These are phyloP conservation scores for Zophobas morio DNA, from an alignment of 1,140 invertebrate genomes.

Conservation along the genomic window DNA sequence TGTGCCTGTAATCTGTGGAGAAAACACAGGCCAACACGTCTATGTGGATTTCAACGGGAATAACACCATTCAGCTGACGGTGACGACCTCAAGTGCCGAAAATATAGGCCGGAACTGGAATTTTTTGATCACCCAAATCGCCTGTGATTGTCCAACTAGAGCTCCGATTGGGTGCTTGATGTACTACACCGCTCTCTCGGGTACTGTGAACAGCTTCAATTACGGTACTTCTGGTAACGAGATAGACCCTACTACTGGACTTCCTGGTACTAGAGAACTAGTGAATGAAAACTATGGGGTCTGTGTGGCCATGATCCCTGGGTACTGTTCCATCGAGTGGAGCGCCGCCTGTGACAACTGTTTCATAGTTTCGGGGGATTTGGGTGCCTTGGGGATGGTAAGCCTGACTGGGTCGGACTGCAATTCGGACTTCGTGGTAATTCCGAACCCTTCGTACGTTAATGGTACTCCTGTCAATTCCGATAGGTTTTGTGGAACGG, in stretches of 20 bases:
- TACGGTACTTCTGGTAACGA: conserved; percentile 71
- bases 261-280: conserved; percentile 78
- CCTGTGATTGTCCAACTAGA: conserved; percentile 76
- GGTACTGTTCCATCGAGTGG: conserved; percentile 79
- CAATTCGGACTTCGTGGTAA: conserved; percentile 80
- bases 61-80: conserved; percentile 77
- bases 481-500: conserved; percentile 83
- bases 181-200: conserved; percentile 78
- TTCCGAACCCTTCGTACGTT: conserved; percentile 76
- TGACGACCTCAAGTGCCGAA: conserved; percentile 72
- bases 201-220: conserved; percentile 83
- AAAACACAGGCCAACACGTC: conserved; percentile 86
- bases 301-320: conserved; percentile 77
- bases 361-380: conserved; percentile 81
- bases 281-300: conserved; percentile 84
- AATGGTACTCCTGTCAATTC: conserved; percentile 66
- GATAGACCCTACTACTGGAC: conserved; percentile 18
- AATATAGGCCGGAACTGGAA: conserved; percentile 79
- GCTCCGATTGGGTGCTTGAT: conserved; percentile 80
- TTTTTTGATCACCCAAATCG: conserved; percentile 81
- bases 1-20: conserved; percentile 83
- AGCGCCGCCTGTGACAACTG: conserved; percentile 69
- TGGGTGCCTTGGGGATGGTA: conserved; percentile 62
- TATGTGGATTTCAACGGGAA: conserved; percentile 84
- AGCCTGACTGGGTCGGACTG: conserved; percentile 70